phyloP scores from a whole-genome alignment of 2,888 invertebrate species.

The Holacanthella duospinosa region DNA sequence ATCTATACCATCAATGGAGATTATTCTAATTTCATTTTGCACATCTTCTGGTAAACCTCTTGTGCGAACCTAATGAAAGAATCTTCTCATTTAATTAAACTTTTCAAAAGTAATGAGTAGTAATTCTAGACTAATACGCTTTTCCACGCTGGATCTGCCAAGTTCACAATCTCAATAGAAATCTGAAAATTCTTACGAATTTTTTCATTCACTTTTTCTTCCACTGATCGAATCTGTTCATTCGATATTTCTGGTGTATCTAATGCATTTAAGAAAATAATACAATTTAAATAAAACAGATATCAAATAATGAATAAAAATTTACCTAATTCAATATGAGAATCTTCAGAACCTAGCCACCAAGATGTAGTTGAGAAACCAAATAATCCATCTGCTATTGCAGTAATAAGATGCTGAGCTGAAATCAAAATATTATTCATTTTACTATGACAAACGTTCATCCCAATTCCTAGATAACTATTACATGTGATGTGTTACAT shows the following conservation, averaged over 20 bases:
- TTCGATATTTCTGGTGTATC: constrained; percentile 48
- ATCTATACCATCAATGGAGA: constrained; percentile 65
- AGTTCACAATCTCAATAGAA: constrained; percentile 51
- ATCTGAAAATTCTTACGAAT: constrained; percentile 57
- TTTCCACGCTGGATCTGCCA: constrained; percentile 51
- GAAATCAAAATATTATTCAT: constrained; percentile 10
- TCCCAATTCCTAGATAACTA: too few species aligned
- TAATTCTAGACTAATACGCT: constrained; percentile 37
- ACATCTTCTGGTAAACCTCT: constrained; percentile 64
- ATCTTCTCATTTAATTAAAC: not conserved
- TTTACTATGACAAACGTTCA: not conserved
- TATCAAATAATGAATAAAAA: not conserved
- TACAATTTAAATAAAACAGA: not conserved
- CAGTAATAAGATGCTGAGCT: constrained; percentile 75
- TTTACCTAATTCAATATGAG: constrained; percentile 59
- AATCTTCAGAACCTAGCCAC: constrained; percentile 67
- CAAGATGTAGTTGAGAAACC: constrained; percentile 63
- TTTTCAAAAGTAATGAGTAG: constrained; percentile 10
- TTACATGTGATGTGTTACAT: not conserved
- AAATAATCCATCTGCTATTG: constrained; percentile 59
- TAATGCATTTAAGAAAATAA: constrained; percentile 35
- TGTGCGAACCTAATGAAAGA: constrained; percentile 47
- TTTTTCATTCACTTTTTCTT: constrained; percentile 56
- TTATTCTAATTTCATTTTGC: constrained; percentile 61
- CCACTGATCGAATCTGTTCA: constrained; percentile 46